Conservation (phyloP, 2,113 vertebrate genomes). For the Noctilio leporinus region DNA sequence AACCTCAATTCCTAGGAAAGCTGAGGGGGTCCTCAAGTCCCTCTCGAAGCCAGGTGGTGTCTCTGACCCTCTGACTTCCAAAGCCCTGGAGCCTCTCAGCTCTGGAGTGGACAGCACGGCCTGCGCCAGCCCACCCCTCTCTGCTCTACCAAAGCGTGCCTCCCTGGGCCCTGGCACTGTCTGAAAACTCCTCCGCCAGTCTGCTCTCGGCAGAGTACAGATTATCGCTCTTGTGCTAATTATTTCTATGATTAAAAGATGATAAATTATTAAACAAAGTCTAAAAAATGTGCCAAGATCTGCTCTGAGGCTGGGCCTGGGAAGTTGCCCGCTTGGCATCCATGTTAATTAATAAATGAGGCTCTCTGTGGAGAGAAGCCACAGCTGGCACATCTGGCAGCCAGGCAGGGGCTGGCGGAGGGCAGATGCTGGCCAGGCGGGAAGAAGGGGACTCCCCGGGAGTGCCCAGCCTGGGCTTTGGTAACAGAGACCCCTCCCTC, state of each 20-base stretch:
- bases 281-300: slow-evolving; percentile 72
- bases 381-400: slow-evolving; percentile 71
- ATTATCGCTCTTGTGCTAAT: slow-evolving; percentile 71
- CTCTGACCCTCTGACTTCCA: neutral
- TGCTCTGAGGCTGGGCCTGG: slow-evolving; percentile 68
- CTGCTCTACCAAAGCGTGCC: neutral
- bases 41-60: neutral
- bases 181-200: slow-evolving; percentile 40
- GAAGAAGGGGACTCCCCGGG: slow-evolving; percentile 7
- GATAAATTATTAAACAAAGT: slow-evolving; percentile 78
- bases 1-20: neutral
- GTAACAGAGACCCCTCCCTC: neutral
- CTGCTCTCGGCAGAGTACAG: slow-evolving; percentile 61
- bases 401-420: slow-evolving; percentile 58
- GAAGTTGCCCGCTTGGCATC: slow-evolving; percentile 66
- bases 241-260: slow-evolving; percentile 78
- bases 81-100: neutral
- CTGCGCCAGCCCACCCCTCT: neutral
- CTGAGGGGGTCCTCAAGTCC: fast-evolving
- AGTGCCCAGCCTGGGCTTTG: neutral
- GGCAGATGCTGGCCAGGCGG: slow-evolving; percentile 54
- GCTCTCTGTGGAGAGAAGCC: slow-evolving; percentile 49
- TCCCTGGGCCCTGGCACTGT: slow-evolving; percentile 31
- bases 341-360: slow-evolving; percentile 70
- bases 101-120: neutral